phyloP scores from a whole-genome alignment of 2,113 vertebrate genomes.

The Talpa occidentalis region DNA sequence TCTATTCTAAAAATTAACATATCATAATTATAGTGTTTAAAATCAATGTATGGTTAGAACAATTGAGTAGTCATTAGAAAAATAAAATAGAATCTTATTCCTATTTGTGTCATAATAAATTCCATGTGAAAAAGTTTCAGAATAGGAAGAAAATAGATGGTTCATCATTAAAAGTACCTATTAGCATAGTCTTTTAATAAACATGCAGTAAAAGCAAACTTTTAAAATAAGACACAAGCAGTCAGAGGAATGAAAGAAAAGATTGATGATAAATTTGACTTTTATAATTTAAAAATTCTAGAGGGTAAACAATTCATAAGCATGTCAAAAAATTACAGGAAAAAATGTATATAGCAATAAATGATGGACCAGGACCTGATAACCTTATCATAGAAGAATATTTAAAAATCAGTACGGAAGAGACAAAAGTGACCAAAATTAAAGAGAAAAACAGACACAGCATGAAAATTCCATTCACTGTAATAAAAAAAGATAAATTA shows the following conservation, averaged over 20 bases:
- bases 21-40: background rate
- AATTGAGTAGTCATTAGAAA: background rate
- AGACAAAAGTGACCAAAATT: constrained; percentile 47
- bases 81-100: background rate
- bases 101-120: constrained; percentile 11
- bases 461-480: background rate
- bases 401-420: constrained; percentile 18
- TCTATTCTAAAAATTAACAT: background rate
- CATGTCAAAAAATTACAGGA: background rate
- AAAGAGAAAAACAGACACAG: constrained; percentile 35
- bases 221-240: background rate
- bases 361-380: background rate
- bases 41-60: background rate
- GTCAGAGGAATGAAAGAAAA: background rate
- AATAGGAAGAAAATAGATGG: background rate
- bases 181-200: background rate
- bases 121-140: background rate
- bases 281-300: constrained; percentile 4
- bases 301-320: constrained; percentile 19
- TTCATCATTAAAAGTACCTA: background rate
- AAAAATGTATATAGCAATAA: background rate
- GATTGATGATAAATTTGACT: background rate
- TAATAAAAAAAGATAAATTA: constrained; percentile 62
- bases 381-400: background rate
- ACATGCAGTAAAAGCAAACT: background rate